Evolutionary conservation across 2,113 vertebrate species (phyloP).

Genomic region (Galbula dea): DNA sequence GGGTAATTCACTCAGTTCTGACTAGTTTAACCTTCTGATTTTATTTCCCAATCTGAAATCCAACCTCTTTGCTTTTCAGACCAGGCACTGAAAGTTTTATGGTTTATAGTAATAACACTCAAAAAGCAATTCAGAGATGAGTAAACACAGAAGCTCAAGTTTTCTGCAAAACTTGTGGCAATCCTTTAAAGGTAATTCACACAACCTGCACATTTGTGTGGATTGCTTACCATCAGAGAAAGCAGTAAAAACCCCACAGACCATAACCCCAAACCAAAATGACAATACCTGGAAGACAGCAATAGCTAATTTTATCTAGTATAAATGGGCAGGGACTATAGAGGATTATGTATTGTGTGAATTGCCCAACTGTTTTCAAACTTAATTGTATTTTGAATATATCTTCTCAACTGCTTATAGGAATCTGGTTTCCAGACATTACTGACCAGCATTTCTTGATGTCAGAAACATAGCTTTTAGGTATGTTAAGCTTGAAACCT

Average conservation of each 20-base stretch:
- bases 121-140: background rate
- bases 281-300: background rate
- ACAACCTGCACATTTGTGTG: background rate
- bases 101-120: background rate
- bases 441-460: background rate
- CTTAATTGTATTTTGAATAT: background rate
- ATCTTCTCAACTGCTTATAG: background rate
- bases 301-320: background rate
- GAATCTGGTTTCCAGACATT: background rate
- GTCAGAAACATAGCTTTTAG: background rate
- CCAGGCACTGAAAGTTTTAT: background rate
- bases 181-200: background rate
- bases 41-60: slow-evolving; percentile 21
- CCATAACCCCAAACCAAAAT: background rate
- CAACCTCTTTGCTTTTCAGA: background rate
- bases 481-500: background rate
- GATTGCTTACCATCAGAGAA: background rate
- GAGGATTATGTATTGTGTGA: background rate
- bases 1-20: background rate
- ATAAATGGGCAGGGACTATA: background rate
- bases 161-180: background rate
- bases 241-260: background rate
- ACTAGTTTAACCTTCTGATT: slow-evolving; percentile 20
- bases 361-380: background rate
- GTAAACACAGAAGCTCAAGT: background rate